These are phyloP conservation scores for Lepus oiostolus DNA, from an alignment of 2,797 vertebrate genomes.

Conservation along the genomic window DNA sequence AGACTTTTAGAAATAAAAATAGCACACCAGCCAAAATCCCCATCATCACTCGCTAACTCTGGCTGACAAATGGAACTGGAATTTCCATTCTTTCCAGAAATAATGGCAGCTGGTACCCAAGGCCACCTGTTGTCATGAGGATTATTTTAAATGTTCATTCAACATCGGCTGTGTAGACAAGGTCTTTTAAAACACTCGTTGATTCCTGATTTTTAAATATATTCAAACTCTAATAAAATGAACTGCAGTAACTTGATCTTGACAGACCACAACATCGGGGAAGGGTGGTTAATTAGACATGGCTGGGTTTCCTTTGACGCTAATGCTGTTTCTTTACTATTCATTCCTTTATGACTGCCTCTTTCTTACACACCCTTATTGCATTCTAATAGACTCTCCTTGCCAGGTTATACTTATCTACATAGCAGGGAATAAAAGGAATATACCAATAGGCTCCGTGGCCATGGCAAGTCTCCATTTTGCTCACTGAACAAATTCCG, in stretches of 20 bases:
- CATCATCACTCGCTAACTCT: slow-evolving; percentile 20
- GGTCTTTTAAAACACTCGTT: not conserved
- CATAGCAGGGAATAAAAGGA: not conserved
- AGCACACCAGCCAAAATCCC: not conserved
- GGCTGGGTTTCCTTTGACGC: not conserved
- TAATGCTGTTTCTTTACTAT: not conserved
- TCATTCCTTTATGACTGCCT: not conserved
- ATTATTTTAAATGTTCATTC: slow-evolving; percentile 52
- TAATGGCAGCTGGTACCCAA: slow-evolving; percentile 40
- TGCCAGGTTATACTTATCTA: not conserved
- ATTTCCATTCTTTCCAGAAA: slow-evolving; percentile 66
- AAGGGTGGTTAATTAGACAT: not conserved
- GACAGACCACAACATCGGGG: not conserved
- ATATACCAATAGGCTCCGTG: not conserved
- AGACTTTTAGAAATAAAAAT: slow-evolving; percentile 8
- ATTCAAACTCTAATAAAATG: not conserved
- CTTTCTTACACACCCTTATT: not conserved
- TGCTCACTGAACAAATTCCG: not conserved
- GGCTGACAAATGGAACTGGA: slow-evolving; percentile 14
- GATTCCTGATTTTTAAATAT: slow-evolving; percentile 9
- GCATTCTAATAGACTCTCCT: not conserved
- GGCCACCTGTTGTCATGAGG: not conserved
- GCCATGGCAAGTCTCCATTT: not conserved
- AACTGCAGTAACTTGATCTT: not conserved
- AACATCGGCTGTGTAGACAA: slow-evolving; percentile 40